Conservation (phyloP, 2,888 invertebrate genomes). For the Labia minor region DNA sequence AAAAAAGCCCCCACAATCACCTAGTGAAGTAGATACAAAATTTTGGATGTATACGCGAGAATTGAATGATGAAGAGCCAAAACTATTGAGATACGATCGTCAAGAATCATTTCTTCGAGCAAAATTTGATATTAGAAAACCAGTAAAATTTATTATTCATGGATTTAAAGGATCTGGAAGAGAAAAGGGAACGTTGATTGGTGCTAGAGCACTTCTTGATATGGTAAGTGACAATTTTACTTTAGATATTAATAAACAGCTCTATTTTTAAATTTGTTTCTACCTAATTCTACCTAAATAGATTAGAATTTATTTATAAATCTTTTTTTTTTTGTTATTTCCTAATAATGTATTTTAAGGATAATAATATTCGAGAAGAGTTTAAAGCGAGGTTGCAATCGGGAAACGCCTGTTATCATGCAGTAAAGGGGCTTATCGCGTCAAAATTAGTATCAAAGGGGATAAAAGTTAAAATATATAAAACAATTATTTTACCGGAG, state of each 20-base stretch:
- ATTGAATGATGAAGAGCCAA: conserved; percentile 30
- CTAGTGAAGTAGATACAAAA: conserved; percentile 41
- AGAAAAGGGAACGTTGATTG: conserved; percentile 38
- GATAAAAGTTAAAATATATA: too few relatives aligned
- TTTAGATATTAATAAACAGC: too few relatives aligned
- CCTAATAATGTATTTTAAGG: too few relatives aligned
- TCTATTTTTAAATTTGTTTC: neutral
- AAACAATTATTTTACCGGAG: too few relatives aligned
- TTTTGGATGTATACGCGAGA: conserved; percentile 42
- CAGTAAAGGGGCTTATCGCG: too few relatives aligned
- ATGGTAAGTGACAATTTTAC: conserved; percentile 37
- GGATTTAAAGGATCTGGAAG: conserved; percentile 48
- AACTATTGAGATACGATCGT: conserved; percentile 39
- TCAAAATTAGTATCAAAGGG: too few relatives aligned
- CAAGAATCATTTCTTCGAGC: conserved; percentile 38
- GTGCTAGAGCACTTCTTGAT: conserved; percentile 40
- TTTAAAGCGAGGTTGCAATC: too few relatives aligned
- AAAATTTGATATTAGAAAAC: conserved; percentile 37
- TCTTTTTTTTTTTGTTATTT: too few relatives aligned
- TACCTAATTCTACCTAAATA: too few relatives aligned
- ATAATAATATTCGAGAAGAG: too few relatives aligned
- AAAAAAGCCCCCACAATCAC: conserved; percentile 45
- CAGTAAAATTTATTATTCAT: conserved; percentile 45
- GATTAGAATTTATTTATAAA: too few relatives aligned
- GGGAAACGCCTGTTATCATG: too few relatives aligned